A percentile compares a stretch with the other conserved stretches of the same genome.
phyloP scores from a whole-genome alignment of 1,140 invertebrate species.

The Brachionus angularis region DNA sequence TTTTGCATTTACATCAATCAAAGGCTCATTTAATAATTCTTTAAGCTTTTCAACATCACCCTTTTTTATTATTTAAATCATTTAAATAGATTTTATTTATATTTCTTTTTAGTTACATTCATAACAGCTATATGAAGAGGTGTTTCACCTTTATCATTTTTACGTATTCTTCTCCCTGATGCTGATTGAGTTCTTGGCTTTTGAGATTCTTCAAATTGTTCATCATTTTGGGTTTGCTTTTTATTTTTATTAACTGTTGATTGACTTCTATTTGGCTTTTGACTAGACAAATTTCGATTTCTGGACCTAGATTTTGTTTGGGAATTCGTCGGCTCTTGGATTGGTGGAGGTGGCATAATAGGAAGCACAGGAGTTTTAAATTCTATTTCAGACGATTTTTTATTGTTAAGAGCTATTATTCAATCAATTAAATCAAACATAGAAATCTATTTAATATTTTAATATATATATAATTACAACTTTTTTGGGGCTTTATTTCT shows the following conservation, averaged over 20 bases:
- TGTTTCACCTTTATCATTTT: slow-evolving; percentile 43
- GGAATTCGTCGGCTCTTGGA: not conserved
- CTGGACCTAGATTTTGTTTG: not conserved
- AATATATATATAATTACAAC: no score
- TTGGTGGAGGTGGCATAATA: no score
- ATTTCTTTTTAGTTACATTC: slow-evolving; percentile 19
- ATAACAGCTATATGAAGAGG: slow-evolving; percentile 21
- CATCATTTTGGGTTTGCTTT: slow-evolving; percentile 12
- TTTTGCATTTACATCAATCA: slow-evolving; percentile 26
- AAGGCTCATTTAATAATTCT: not conserved
- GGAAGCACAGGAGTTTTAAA: no score
- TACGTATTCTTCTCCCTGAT: not conserved
- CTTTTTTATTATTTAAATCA: not conserved
- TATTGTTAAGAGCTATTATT: no score
- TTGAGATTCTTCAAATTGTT: not conserved
- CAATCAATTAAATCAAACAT: no score
- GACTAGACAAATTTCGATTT: not conserved
- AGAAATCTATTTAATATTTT: no score
- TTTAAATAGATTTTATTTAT: not conserved
- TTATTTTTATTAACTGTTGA: not conserved
- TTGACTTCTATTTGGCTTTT: not conserved
- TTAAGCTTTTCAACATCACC: slow-evolving; percentile 18
- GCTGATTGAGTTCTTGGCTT: slow-evolving; percentile 21
- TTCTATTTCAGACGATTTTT: no score
- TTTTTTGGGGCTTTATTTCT: no score